Conservation (phyloP, 2,113 vertebrate genomes). For the Cepphus grylle region DNA sequence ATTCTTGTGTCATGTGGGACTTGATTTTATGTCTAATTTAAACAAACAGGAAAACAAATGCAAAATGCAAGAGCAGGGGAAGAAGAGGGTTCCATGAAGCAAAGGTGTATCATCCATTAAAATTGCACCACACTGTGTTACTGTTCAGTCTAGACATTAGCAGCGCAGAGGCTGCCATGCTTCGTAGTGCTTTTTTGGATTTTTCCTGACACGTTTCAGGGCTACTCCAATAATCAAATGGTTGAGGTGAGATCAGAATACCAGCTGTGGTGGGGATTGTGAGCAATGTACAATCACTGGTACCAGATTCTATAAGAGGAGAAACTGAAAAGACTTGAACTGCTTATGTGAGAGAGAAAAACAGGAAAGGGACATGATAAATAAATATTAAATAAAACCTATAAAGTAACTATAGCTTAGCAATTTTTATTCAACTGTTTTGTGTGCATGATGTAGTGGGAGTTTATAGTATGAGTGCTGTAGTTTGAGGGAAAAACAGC, state of each 20-base stretch:
- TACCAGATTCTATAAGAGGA: background rate
- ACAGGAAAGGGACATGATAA: background rate
- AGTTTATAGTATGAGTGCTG: background rate
- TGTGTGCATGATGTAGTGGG: background rate
- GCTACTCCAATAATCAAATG: background rate
- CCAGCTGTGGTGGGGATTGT: background rate
- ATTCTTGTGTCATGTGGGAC: background rate
- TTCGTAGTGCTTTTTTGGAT: background rate
- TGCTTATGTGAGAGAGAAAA: background rate
- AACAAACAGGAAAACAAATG: background rate
- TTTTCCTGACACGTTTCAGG: background rate
- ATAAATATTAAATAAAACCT: background rate
- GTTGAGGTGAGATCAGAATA: background rate
- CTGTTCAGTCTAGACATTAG: background rate
- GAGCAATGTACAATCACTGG: background rate
- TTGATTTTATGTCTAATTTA: background rate
- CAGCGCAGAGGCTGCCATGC: background rate
- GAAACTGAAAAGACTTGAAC: background rate
- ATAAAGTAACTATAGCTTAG: background rate
- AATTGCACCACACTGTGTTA: background rate
- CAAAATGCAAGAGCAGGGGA: background rate
- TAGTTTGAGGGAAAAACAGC: background rate
- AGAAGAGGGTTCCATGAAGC: background rate
- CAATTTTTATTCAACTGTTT: background rate
- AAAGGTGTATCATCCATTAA: background rate